Percentiles rank a stretch among this genome's conserved stretches.
These are phyloP conservation scores for Epinephelus awoara DNA, from an alignment of 2,797 vertebrate genomes.

Conservation along the genomic window DNA sequence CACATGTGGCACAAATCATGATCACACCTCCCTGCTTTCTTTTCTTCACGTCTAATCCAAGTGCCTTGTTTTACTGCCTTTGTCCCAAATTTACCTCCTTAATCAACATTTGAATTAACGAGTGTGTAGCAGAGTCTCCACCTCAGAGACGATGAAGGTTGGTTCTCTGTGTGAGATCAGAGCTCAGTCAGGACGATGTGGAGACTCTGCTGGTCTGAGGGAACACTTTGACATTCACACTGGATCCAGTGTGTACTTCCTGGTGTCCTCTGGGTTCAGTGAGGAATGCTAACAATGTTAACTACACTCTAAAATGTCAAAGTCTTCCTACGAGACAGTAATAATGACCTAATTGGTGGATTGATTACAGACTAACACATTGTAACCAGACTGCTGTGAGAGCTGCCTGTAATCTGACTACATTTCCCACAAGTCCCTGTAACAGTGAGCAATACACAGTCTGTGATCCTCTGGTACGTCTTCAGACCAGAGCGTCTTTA, in stretches of 20 bases:
- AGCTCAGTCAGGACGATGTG: conserved; percentile 19
- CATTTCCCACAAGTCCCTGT: conserved; percentile 46
- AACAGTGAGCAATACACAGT: conserved; percentile 65
- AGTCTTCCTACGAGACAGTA: conserved; percentile 29
- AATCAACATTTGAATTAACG: conserved; percentile 16
- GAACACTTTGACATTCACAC: conserved; percentile 45
- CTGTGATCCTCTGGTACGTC: conserved; percentile 29
- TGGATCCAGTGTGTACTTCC: conserved; percentile 2
- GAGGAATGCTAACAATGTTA: conserved; percentile 49
- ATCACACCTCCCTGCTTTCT: conserved; percentile 66
- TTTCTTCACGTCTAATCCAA: conserved; percentile 75
- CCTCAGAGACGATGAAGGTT: conserved; percentile 8
- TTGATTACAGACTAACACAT: conserved; percentile 53
- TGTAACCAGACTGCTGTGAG: conserved; percentile 56
- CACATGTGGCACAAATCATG: conserved; percentile 71
- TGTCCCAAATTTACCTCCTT: conserved; percentile 55
- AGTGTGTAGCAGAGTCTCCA: neutral
- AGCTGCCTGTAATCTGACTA: conserved; percentile 43
- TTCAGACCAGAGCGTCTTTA: conserved; percentile 34
- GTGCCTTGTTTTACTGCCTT: conserved; percentile 82
- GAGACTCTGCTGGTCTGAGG: conserved; percentile 24
- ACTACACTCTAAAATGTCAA: conserved; percentile 47
- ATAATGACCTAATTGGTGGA: conserved; percentile 26
- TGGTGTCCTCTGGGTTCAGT: conserved; percentile 23
- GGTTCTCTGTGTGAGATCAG: conserved; percentile 16